A percentile compares a stretch with the other conserved stretches of the same genome.
Conservation (phyloP, 1,140 invertebrate genomes). For the Philotrypesis tridentata region DNA sequence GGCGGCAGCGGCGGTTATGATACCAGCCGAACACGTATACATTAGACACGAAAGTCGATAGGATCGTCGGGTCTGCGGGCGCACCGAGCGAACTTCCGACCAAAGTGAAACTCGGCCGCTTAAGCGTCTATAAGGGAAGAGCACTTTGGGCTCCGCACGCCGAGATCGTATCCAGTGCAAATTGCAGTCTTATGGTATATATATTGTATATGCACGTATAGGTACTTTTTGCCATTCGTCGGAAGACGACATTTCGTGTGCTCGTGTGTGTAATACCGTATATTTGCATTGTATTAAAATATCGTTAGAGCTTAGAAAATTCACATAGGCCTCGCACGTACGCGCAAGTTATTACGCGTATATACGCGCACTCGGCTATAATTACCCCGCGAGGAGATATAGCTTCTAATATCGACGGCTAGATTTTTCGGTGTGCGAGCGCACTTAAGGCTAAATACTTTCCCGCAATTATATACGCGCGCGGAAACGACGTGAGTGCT, state of each 20-base stretch:
- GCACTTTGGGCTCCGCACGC: not conserved
- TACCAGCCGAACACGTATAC: not conserved
- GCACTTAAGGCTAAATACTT: conserved; percentile 16
- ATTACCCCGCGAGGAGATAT: no score
- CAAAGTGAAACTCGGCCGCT: not conserved
- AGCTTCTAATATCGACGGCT: conserved; percentile 14
- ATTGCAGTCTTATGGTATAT: not conserved
- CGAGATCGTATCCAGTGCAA: no score
- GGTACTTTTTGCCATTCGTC: no score
- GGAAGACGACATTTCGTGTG: no score
- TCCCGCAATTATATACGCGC: conserved; percentile 22
- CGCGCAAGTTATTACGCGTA: no score
- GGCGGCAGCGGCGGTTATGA: not conserved
- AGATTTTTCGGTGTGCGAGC: not conserved
- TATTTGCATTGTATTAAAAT: no score
- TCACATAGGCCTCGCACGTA: no score
- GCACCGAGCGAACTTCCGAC: conserved; percentile 30
- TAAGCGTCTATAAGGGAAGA: not conserved
- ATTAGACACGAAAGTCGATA: conserved; percentile 37
- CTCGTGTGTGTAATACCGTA: no score
- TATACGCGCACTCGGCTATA: no score
- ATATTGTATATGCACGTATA: no score
- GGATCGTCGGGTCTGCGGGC: conserved; percentile 14
- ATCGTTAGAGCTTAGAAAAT: no score
- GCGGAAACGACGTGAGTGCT: no score